phyloP scores from a whole-genome alignment of 2,113 vertebrate genomes.

The Albula goreensis region DNA sequence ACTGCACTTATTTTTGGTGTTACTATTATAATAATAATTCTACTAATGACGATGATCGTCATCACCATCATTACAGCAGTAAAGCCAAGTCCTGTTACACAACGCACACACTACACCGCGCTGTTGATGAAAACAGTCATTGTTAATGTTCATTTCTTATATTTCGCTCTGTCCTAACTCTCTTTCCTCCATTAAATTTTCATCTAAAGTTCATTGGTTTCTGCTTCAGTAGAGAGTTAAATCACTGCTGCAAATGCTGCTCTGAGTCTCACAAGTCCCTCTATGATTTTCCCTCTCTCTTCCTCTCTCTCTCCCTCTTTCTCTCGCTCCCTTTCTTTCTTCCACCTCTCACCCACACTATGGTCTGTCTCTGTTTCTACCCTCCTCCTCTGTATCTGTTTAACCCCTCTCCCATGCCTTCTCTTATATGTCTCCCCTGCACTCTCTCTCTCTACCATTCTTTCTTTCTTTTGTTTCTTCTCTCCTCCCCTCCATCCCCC shows the following conservation, averaged over 20 bases:
- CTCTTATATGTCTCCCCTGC: not conserved
- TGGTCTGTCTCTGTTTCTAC: not conserved
- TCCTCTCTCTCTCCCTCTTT: slow-evolving; percentile 12
- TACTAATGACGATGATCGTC: slow-evolving; percentile 49
- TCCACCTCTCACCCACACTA: not conserved
- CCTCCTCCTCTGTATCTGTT: not conserved
- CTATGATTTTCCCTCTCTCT: too few species aligned
- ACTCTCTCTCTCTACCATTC: not conserved
- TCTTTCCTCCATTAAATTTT: slow-evolving; percentile 63
- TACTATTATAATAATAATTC: slow-evolving; percentile 55
- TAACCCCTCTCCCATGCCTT: not conserved
- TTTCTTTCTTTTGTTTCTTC: not conserved
- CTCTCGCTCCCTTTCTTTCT: too few species aligned
- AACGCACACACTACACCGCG: too few species aligned
- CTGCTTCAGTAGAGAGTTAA: slow-evolving; percentile 66
- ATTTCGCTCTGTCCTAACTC: slow-evolving; percentile 13
- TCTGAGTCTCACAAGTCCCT: slow-evolving; percentile 47
- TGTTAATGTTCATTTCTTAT: slow-evolving; percentile 45
- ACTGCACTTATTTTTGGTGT: not conserved
- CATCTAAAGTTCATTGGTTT: slow-evolving; percentile 65
- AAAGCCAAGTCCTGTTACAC: slow-evolving; percentile 65
- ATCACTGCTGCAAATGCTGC: slow-evolving; percentile 61
- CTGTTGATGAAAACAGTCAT: slow-evolving; percentile 45
- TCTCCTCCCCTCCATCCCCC: not conserved
- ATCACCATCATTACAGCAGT: slow-evolving; percentile 46